Evolutionary conservation across 2,113 vertebrate species (phyloP), one percentile per base, ranked within the genome.

Genomic region (Trogon melanurus): DNA sequence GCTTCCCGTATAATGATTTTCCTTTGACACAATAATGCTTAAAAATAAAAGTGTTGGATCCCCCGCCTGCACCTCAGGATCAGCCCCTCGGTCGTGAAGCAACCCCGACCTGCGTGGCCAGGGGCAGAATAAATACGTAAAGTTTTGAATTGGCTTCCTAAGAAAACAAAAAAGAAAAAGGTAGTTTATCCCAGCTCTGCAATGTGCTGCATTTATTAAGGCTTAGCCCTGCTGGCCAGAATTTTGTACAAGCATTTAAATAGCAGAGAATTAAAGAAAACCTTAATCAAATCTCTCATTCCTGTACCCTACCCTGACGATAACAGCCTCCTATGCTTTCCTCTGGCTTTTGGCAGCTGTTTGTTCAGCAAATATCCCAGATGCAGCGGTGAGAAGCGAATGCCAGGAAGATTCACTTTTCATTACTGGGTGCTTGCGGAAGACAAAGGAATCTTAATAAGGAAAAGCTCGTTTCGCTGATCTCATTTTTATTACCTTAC

Each of bases 381-480:
- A 86, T 69, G 89, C 65, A 66, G 70, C 3, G 67, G 91, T 21
- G 84, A 85, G 94, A 57, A 88, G 85, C 16, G 11, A 88, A n/a
- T 15, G 56, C 26, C 12, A 54, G 76, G 34, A 75, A 32, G 57
- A 44, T 79, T 94, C 91, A 45, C 95, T 96, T 96, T 86, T 95
- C 96, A 95, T 95, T 85, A 74, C 86, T 79, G 80, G 76, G 48
- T 69, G 85, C 91, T 87, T 10, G 85, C 89, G 60, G 50, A 76
- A 95, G 92, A 96, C 96, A 96, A 95, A 94, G 88, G 93, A 93
- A 93, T 94, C 85, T 89, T 92, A 95, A 96, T 93, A 91, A 93
- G 91, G 91, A 86, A 74, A 87, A 92, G 86, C 79, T 93, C 34
- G 2, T 88, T 93, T 83, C 26, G 7, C 80, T 93, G 93, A 89